Conservation (phyloP, 2,888 invertebrate genomes). For the Exocentrus adspersus region DNA sequence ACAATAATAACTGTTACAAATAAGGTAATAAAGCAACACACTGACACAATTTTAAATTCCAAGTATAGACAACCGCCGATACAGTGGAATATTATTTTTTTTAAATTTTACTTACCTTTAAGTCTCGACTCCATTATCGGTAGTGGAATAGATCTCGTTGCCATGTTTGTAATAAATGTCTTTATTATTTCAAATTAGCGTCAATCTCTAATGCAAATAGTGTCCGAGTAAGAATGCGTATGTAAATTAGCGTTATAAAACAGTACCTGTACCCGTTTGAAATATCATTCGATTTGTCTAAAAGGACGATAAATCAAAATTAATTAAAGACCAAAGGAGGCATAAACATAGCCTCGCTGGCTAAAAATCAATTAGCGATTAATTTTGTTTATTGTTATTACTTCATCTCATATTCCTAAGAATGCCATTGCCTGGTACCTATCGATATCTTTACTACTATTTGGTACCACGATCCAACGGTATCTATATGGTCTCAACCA, state of each 20-base stretch:
- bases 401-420: too few relatives aligned
- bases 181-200: slow-evolving; percentile 16
- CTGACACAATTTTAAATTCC: slow-evolving; percentile 31
- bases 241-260: not conserved
- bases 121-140: slow-evolving; percentile 4
- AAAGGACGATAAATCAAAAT: not conserved
- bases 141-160: slow-evolving; percentile 20
- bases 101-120: slow-evolving; percentile 15
- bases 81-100: slow-evolving; percentile 25
- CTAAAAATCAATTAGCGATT: too few relatives aligned
- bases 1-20: slow-evolving; percentile 34
- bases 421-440: too few relatives aligned
- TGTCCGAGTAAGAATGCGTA: not conserved
- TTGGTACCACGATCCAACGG: too few relatives aligned
- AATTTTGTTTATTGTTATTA: too few relatives aligned
- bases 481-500: too few relatives aligned
- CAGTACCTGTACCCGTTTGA: not conserved
- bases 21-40: slow-evolving; percentile 37
- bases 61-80: slow-evolving; percentile 25
- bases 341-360: not conserved
- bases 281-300: not conserved
- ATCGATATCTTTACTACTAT: too few relatives aligned
- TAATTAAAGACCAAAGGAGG: too few relatives aligned
- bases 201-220: slow-evolving; percentile 11
- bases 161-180: slow-evolving; percentile 25